phyloP scores from a whole-genome alignment of 2,113 vertebrate genomes.

The Chamaetylas fuelleborni region DNA sequence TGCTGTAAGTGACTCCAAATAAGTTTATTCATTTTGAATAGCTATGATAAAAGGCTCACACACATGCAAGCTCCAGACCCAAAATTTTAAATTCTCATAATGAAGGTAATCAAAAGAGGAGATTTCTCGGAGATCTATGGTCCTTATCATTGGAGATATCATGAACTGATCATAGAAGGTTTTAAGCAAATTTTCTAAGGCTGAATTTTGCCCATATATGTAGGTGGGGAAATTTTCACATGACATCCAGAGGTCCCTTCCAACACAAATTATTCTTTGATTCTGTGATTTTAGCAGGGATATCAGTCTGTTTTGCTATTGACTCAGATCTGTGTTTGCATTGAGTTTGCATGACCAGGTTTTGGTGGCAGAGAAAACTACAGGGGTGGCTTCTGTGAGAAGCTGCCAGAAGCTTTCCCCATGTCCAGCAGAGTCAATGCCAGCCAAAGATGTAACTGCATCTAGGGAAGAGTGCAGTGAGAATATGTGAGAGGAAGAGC shows the following conservation, averaged over 20 bases:
- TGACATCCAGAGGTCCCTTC: neutral
- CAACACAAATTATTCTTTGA: neutral
- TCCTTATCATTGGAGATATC: neutral
- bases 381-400: neutral
- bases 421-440: neutral
- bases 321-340: neutral
- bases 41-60: neutral
- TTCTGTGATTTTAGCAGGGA: neutral
- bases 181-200: neutral
- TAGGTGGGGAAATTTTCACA: neutral
- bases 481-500: neutral
- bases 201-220: neutral
- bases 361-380: neutral
- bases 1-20: neutral
- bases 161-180: neutral
- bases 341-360: neutral
- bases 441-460: neutral
- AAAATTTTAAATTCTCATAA: neutral
- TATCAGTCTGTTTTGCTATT: neutral
- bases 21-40: neutral
- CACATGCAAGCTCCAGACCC: accelerated
- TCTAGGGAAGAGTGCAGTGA: neutral
- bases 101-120: neutral
- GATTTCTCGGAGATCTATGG: neutral
- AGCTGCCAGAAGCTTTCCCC: neutral